A percentile compares a stretch with the other conserved stretches of the same genome.
Conservation (phyloP, 2,113 vertebrate genomes). For the Oreocharis arfaki region DNA sequence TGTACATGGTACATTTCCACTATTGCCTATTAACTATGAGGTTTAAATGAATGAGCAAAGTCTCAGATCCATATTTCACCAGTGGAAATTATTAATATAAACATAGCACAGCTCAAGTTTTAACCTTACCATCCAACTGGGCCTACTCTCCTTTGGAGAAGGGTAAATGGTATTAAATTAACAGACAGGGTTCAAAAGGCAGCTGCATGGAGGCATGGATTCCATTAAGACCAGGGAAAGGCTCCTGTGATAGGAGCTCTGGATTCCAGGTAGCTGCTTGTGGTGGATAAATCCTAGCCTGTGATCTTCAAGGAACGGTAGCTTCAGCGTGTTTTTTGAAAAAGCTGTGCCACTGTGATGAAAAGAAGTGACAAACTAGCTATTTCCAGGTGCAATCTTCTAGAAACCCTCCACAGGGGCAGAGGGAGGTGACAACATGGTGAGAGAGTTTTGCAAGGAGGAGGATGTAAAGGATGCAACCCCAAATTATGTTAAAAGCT, state of each 20-base stretch:
- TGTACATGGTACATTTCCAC: constrained; percentile 16
- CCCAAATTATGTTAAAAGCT: neutral
- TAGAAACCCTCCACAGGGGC: neutral
- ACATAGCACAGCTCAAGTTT: neutral
- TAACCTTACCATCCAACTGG: neutral
- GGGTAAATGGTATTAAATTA: neutral
- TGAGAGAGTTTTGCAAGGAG: neutral
- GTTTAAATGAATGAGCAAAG: constrained; percentile 28
- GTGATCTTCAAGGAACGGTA: neutral
- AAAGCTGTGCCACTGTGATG: neutral
- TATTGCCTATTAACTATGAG: constrained; percentile 40
- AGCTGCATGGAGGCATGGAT: neutral
- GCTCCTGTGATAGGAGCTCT: neutral
- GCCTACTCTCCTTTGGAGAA: neutral
- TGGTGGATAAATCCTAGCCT: neutral
- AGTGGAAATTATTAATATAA: constrained; percentile 58
- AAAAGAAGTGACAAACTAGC: neutral
- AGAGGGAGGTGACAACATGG: neutral
- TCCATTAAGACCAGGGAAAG: neutral
- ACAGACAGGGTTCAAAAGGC: neutral
- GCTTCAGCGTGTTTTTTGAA: neutral
- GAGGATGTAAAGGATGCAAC: neutral
- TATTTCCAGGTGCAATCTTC: neutral
- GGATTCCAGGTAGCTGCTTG: neutral
- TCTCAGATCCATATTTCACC: constrained; percentile 53